A percentile compares a stretch with the other conserved stretches of the same genome.
phyloP scores from a whole-genome alignment of 1,140 invertebrate genomes.

The Batillaria attramentaria region DNA sequence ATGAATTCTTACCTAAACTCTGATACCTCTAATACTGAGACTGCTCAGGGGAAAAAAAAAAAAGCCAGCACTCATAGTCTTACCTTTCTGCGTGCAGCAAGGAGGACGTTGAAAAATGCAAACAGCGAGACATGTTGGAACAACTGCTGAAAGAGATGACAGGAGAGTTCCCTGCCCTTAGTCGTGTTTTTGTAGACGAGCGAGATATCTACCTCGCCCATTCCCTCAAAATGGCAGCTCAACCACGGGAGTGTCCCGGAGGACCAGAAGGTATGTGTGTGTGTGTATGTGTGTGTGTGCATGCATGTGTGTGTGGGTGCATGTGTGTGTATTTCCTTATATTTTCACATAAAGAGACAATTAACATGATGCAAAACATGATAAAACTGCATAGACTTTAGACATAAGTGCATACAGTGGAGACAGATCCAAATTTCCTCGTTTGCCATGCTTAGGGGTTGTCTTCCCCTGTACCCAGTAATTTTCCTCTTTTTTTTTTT shows the following conservation, averaged over 20 bases:
- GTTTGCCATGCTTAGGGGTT: no score
- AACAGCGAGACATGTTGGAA: conserved; percentile 91
- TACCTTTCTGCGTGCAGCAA: conserved; percentile 76
- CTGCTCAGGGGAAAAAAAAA: no score
- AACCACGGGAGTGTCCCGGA: conserved; percentile 58
- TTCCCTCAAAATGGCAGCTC: conserved; percentile 85
- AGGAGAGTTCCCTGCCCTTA: conserved; percentile 91
- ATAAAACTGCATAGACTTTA: not conserved
- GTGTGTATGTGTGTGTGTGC: not conserved
- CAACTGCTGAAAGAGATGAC: conserved; percentile 92
- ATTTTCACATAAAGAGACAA: not conserved
- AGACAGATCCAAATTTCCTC: no score
- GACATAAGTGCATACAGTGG: no score
- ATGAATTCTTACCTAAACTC: no score
- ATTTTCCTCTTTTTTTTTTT: no score
- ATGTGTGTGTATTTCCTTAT: not conserved
- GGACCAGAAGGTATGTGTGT: conserved; percentile 47
- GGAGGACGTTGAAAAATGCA: conserved; percentile 95
- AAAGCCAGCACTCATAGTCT: no score
- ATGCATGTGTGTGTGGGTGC: no score
- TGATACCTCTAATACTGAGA: no score
- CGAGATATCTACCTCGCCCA: conserved; percentile 92
- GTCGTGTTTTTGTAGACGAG: conserved; percentile 93
- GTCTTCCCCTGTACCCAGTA: no score
- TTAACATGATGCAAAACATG: not conserved